Base-by-base conservation (phyloP, 2,113 vertebrate genomes). In the Gobio gobio region DNA sequence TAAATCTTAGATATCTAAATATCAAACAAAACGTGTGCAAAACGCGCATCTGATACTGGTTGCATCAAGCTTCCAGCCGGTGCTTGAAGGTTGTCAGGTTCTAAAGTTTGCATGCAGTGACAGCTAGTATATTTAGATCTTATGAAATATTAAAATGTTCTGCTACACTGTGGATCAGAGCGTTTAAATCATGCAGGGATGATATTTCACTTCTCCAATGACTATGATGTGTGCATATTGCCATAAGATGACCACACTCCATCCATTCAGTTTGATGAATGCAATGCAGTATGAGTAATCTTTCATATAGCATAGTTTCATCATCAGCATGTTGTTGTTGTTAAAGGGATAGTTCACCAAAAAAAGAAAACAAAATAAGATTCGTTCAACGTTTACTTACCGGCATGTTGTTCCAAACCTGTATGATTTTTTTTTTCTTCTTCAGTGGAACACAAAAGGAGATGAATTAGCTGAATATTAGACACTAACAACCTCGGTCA, bases 111-210 rank as follows among this genome's bases (percentile, higher is more conserved):
- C 24, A 33, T 54, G 47, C 45, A 33, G 61, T 68, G 78, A 80
- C 78, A 81, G 78, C 61, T 81, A 22, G 79, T 81, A 66, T 81
- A 68, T 81, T 54, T 68, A 68, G 79, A 81, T 51, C 43, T 33
- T n/a, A 29, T 66, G 36, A 51, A 81, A 81, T 51, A 68, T 81
- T 81, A 22, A 81, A 68, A 81, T 22, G 79, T 12, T 13, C 43
- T 49, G 43, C 72, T 24, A 24, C 70, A 13, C 10, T 47, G 70
- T 49, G 43, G 10, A 74, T 47, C 72, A 26, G 72, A 54, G 74
- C 45, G 47, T 76, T 76, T 76, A 76, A 54, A 54, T 76, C 74
- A 26, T 76, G 47, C 74, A 76, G 24, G 7, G 61, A 20, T 49
- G 63, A 81, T 81, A 81, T 36, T 64, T 59, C 47, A 43, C 26